Percentiles rank a stretch among this genome's conserved stretches.
Evolutionary conservation across 2,113 vertebrate species (phyloP).

Genomic region (Catharus bicknelli): DNA sequence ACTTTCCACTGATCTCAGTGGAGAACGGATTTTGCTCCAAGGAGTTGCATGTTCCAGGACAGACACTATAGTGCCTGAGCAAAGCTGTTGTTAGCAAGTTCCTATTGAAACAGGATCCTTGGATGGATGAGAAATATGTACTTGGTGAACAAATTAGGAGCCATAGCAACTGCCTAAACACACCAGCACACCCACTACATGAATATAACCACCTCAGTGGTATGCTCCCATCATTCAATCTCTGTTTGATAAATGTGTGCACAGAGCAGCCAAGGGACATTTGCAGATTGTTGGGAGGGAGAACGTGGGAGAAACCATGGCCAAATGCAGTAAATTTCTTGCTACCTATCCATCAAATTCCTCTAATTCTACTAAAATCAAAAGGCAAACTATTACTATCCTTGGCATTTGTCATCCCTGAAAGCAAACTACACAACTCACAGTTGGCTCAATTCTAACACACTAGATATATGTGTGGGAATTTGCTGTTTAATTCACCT

Average conservation of each 20-base stretch:
- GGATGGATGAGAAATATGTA: neutral
- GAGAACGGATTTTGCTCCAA: neutral
- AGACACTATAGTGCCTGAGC: neutral
- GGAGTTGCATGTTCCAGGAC: neutral
- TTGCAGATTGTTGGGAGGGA: neutral
- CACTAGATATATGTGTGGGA: neutral
- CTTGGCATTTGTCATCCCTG: neutral
- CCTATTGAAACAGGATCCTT: neutral
- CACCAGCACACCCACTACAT: neutral
- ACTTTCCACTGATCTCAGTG: neutral
- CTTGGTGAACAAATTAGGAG: slow-evolving; percentile 1
- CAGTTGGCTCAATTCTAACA: neutral
- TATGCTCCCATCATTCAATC: neutral
- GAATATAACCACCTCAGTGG: neutral
- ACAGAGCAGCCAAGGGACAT: neutral
- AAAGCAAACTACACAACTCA: neutral
- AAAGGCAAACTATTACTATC: neutral
- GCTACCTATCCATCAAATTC: neutral
- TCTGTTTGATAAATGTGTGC: neutral
- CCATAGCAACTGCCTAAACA: neutral
- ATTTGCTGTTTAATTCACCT: neutral
- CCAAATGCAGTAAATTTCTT: neutral
- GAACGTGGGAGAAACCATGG: neutral
- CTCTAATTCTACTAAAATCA: neutral
- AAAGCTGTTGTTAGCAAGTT: neutral